These are phyloP conservation scores for Brachypteracias leptosomus DNA, from an alignment of 2,113 vertebrate genomes.

Conservation along the genomic window DNA sequence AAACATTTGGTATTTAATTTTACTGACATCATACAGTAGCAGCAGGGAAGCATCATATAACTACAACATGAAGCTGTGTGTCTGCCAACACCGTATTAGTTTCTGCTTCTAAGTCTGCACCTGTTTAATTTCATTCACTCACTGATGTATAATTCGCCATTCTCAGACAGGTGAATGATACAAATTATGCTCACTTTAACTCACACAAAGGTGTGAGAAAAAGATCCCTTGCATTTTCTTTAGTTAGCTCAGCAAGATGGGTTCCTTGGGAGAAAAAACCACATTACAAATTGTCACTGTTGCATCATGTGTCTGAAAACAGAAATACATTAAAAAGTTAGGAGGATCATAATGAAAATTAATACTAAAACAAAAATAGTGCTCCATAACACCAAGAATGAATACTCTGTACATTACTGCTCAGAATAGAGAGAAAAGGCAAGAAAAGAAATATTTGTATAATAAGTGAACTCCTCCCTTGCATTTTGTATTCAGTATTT, in stretches of 20 bases:
- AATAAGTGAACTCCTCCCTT: background rate
- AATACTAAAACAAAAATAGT: background rate
- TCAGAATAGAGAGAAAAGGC: background rate
- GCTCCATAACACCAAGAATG: background rate
- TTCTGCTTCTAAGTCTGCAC: constrained; percentile 58
- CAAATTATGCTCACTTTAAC: background rate
- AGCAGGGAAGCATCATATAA: constrained; percentile 43
- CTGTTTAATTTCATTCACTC: constrained; percentile 49
- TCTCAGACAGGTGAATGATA: constrained; percentile 6
- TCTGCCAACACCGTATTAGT: constrained; percentile 41
- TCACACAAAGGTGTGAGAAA: background rate
- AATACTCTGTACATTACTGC: background rate
- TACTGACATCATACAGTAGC: constrained; percentile 56
- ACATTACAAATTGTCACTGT: background rate
- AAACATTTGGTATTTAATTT: constrained; percentile 28
- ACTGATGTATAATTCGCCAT: background rate
- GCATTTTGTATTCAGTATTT: background rate
- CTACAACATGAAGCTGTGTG: background rate
- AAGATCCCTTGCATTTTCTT: background rate
- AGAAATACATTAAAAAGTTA: background rate
- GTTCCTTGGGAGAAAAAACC: constrained; percentile 6
- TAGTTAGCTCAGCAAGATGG: background rate
- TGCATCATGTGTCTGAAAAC: constrained; percentile 22
- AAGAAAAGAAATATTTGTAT: background rate
- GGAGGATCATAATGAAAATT: background rate